Base-by-base conservation (phyloP, 2,888 invertebrate genomes). In the Aplocera efformata region DNA sequence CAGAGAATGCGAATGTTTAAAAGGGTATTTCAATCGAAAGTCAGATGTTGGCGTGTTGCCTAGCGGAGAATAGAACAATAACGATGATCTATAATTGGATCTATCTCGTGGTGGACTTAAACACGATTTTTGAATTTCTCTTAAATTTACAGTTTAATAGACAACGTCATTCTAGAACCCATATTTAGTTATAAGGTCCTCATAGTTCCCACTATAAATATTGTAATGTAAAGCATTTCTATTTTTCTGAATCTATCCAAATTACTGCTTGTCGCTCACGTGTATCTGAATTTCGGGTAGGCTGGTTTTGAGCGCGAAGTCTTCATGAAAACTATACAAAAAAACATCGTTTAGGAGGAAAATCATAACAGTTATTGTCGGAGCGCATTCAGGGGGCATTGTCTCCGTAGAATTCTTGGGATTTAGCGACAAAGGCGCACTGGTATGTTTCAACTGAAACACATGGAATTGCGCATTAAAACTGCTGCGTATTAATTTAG, bases 31-130 rank as follows among this genome's bases (percentile, higher is more conserved):
- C 20, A 17, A 46, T 40, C 30, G 28, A 32, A 39, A 31, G 24
- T 17, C 32, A 36, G 50, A 38, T 32, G 33, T 49, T 54, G 53
- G 53, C 53, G 35, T 34, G 49, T 47, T 54, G 53, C 53, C 53
- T 35, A 27, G 44, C 24, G 33, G 13, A 7, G 51, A 49, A 54
- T 54, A 54, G 47, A 33, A 45, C 46, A 46, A 48, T 50, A 53
- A 42, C 33, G 9, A 6, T 7, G 6, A 20, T 26, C 26, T 53
- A 50, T 48, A 29, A 40, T 28, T 43, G 41, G 50, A 37, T 6
- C 13, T 30, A 48, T 48, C 48, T 25, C 24, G 42, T 34, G 40
- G 34, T 39, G 30, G 20, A 32, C 26, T 30, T 28, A n/a, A 10
- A 3, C 34, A 27, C 34, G 31, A 28, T 37, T 33, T 27, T 21